A percentile compares a stretch with the other conserved stretches of the same genome.
These are phyloP conservation scores for Distichodus sexfasciatus DNA, from an alignment of 2,797 vertebrate species.

Conservation along the genomic window DNA sequence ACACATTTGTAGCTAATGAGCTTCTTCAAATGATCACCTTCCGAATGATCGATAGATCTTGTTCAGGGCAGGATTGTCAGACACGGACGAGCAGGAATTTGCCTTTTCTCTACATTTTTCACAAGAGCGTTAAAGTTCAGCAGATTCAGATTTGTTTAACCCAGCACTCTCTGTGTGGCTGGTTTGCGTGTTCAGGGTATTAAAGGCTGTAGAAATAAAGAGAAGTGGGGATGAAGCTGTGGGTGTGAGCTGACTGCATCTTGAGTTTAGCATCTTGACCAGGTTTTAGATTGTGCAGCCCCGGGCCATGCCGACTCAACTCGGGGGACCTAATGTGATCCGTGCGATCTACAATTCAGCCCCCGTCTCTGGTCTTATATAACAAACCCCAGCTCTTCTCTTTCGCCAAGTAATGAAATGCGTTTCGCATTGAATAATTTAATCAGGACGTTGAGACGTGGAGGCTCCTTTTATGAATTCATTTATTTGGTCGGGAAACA, in stretches of 20 bases:
- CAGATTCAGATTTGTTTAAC: not conserved
- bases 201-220: not conserved
- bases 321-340: slow-evolving; percentile 22
- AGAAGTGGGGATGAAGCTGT: not conserved
- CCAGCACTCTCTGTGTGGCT: not conserved
- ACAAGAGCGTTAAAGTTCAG: not conserved
- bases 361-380: slow-evolving; percentile 29
- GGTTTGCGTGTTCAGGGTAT: not conserved
- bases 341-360: slow-evolving; percentile 28
- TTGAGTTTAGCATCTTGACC: slow-evolving; percentile 23
- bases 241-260: not conserved
- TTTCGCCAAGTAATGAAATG: slow-evolving; percentile 49
- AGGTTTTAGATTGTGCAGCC: slow-evolving; percentile 25
- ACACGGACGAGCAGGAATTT: not conserved
- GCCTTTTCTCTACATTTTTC: not conserved
- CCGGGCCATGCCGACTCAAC: slow-evolving; percentile 21
- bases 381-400: slow-evolving; percentile 31
- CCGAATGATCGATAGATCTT: not conserved
- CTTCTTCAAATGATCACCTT: slow-evolving; percentile 24
- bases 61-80: not conserved
- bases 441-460: slow-evolving; percentile 38
- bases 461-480: slow-evolving; percentile 46
- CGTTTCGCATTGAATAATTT: slow-evolving; percentile 49
- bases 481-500: slow-evolving; percentile 44
- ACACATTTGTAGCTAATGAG: slow-evolving; percentile 41